Evolutionary conservation across 1,140 invertebrate species (phyloP), one percentile per base, ranked within the genome.

Genomic region (Dendroctonus ponderosae): DNA sequence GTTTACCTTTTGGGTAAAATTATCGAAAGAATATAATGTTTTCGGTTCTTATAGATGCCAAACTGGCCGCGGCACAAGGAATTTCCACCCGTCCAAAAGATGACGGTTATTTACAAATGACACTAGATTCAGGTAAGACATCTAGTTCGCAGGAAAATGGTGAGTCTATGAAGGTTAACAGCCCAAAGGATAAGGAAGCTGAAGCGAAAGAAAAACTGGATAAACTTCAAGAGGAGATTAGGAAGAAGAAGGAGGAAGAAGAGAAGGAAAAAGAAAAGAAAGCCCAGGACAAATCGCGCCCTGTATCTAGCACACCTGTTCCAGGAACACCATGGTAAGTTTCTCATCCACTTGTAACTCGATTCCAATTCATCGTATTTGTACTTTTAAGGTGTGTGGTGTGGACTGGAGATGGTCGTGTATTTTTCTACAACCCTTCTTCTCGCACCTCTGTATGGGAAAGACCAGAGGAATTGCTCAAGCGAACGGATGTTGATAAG

Each of bases 391-490:
- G 92, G 92, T 97, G 94, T 80, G 94, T 98, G 48, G 97, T 99
- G 9, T 99, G 97, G 97, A 99, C 97, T 6, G 95, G 95, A 5
- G 96, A 99, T 82, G 89, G 89, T 1, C 85, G 93, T 26, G 94
- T 98, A 42, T 99, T 99, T 82, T 94, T 92, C 79, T 94, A 93
- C 77, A 94, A 94, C 81, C 96, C 96, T 0, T 96, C 93, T 26
- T 92, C 94, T 7, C 86, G 94, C 37, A 91, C 90, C 46, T 98
- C 95, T 0, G 92, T 99, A 3, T 99, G 98, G 98, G 96, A 99
- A 79, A 85, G 92, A 67, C 97, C 97, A 0, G 89, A 94, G 62
- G 95, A 98, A 72, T 84, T 99, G 3, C 80, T 91, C 42, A 90
- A 89, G 49, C 83, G 94, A 51, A 79, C 88, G 7, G 96, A 98